phyloP scores from a whole-genome alignment of 2,888 invertebrate species.

The Tipula unca region DNA sequence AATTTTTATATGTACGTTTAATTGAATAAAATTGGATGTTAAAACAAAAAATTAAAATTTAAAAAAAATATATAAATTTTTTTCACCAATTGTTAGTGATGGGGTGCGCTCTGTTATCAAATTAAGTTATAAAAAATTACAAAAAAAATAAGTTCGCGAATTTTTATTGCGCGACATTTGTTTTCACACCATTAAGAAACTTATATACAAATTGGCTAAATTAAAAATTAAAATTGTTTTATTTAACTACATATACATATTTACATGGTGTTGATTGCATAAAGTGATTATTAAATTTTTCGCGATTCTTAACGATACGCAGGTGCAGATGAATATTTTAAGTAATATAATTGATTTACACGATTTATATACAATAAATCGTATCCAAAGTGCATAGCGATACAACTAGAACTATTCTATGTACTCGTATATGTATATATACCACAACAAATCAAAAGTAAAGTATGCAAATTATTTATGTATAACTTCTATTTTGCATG shows the following conservation, averaged over 20 bases:
- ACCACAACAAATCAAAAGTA: background rate
- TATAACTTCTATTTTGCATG: constrained; percentile 8
- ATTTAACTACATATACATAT: no score
- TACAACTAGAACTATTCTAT: background rate
- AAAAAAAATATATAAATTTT: background rate
- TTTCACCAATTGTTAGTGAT: background rate
- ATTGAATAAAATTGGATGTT: constrained; percentile 8
- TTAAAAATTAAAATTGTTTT: constrained; percentile 3
- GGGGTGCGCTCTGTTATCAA: background rate
- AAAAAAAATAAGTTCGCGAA: background rate
- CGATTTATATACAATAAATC: background rate
- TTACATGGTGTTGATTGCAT: background rate
- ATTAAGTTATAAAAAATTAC: background rate
- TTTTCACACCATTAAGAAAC: background rate
- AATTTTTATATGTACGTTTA: background rate
- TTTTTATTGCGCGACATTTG: constrained; percentile 14
- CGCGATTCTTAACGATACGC: background rate
- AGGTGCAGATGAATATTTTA: background rate
- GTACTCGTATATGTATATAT: background rate
- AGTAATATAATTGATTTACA: background rate
- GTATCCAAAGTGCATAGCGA: background rate
- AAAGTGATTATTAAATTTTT: background rate
- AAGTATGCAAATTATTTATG: background rate
- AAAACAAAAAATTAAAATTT: background rate
- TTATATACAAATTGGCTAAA: background rate